Evolutionary conservation across 2,113 vertebrate species (phyloP).

Genomic region (Emydura subglobosa): DNA sequence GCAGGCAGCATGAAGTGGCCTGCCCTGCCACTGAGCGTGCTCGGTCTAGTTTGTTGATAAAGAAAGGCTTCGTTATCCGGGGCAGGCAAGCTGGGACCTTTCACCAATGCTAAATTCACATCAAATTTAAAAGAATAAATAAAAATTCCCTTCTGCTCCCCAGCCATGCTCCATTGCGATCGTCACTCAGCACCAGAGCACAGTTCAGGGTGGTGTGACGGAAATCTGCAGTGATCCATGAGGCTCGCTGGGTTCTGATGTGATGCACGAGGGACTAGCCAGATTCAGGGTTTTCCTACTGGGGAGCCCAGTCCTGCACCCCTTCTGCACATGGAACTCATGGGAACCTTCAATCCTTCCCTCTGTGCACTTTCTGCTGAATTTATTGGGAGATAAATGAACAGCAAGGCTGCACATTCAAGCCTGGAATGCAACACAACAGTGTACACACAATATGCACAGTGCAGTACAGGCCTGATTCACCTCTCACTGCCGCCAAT

Average conservation of each 20-base stretch:
- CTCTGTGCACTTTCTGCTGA: no score
- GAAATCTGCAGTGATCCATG: background rate
- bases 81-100: background rate
- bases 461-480: background rate
- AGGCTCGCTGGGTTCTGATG: rapidly evolving
- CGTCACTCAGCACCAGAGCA: background rate
- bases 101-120: background rate
- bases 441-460: background rate
- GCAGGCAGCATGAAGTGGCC: rapidly evolving
- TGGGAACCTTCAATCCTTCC: no score
- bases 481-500: background rate
- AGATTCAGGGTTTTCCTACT: background rate
- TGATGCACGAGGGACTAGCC: background rate
- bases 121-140: background rate
- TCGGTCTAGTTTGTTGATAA: background rate
- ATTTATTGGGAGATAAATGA: no score
- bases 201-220: rapidly evolving
- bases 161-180: background rate
- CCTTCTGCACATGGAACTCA: background rate
- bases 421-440: no score
- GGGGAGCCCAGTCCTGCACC: rapidly evolving
- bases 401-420: no score
- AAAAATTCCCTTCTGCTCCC: background rate
- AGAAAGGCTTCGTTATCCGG: background rate
- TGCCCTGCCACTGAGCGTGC: background rate